Evolutionary conservation across 2,888 invertebrate species (phyloP).

Genomic region (Caenorhabditis sinica): DNA sequence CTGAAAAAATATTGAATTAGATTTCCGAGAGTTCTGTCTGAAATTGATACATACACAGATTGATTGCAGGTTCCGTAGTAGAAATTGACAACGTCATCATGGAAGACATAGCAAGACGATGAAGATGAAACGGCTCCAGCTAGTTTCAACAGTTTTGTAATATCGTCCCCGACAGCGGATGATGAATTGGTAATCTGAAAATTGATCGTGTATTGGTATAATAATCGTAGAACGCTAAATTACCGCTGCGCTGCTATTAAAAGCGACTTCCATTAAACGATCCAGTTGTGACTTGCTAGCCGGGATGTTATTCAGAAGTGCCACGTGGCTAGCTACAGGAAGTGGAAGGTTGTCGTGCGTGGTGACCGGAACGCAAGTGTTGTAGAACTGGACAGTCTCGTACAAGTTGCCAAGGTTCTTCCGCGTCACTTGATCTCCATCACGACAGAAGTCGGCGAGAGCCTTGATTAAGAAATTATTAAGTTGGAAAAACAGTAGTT

Average conservation of each 20-base stretch:
- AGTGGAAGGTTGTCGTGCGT: conserved; percentile 74
- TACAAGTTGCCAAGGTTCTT: conserved; percentile 72
- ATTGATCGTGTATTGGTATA: background rate
- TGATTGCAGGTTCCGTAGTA: conserved; percentile 79
- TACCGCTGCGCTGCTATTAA: conserved; percentile 76
- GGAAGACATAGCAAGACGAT: conserved; percentile 77
- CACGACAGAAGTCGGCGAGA: conserved; percentile 78
- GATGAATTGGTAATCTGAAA: conserved; percentile 76
- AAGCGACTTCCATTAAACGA: conserved; percentile 74
- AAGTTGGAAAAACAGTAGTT: background rate
- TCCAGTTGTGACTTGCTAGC: conserved; percentile 75
- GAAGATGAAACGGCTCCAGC: conserved; percentile 78
- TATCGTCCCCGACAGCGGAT: conserved; percentile 74
- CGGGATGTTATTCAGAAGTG: conserved; percentile 70
- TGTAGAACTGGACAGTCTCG: conserved; percentile 79
- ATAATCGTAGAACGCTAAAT: conserved; percentile 23
- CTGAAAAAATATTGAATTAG: conserved; percentile 66
- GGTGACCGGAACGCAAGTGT: conserved; percentile 66
- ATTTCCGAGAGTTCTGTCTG: background rate
- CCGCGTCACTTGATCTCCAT: conserved; percentile 75
- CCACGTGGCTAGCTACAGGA: conserved; percentile 66
- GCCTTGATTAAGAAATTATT: conserved; percentile 65
- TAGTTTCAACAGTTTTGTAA: conserved; percentile 73
- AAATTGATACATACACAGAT: conserved; percentile 73
- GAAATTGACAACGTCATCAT: conserved; percentile 75